These are phyloP conservation scores for Xylophagus ater DNA, from an alignment of 2,888 invertebrate species.

Conservation along the genomic window DNA sequence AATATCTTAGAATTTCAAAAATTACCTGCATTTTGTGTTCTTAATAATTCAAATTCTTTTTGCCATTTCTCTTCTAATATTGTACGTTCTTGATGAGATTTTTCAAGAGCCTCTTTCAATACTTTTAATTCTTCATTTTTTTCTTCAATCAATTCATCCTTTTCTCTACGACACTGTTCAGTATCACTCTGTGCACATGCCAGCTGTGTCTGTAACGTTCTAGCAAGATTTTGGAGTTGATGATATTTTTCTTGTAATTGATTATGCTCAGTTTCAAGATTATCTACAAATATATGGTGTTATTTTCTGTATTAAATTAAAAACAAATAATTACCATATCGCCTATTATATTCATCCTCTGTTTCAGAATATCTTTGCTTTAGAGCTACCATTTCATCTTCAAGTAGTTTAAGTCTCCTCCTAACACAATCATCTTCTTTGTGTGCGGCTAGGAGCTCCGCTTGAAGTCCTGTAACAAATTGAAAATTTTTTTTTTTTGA, in stretches of 20 bases:
- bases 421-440: conserved; percentile 38
- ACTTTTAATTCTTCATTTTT: conserved; percentile 44
- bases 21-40: conserved; percentile 47
- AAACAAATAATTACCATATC: conserved; percentile 27
- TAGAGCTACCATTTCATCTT: conserved; percentile 32
- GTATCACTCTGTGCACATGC: conserved; percentile 32
- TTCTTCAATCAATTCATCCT: conserved; percentile 41
- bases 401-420: conserved; percentile 33
- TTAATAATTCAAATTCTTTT: conserved; percentile 50
- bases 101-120: conserved; percentile 45
- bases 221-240: conserved; percentile 39
- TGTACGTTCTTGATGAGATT: conserved; percentile 46
- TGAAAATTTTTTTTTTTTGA: neutral
- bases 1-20: neutral
- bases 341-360: conserved; percentile 33
- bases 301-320: neutral
- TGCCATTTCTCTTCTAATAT: conserved; percentile 49
- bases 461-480: conserved; percentile 31
- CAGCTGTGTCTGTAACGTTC: conserved; percentile 32
- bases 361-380: conserved; percentile 33
- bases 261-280: conserved; percentile 40
- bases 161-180: conserved; percentile 31
- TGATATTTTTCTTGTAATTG: conserved; percentile 42
- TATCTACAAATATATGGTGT: conserved; percentile 26
- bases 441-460: conserved; percentile 34